Conservation (phyloP, 2,888 invertebrate species). For the Agapostemon virescens region DNA sequence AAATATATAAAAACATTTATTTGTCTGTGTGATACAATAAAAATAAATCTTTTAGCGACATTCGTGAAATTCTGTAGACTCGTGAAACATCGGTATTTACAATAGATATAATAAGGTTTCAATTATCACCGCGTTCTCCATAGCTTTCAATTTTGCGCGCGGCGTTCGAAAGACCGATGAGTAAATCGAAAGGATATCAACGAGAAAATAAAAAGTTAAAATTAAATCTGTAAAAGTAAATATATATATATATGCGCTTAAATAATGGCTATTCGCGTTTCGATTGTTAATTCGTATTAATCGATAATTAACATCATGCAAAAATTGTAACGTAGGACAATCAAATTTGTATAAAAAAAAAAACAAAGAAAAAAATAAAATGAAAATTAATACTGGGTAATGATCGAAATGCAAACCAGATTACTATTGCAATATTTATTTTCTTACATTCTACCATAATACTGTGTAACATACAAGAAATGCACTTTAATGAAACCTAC, state of each 20-base stretch:
- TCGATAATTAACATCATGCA: too few species aligned
- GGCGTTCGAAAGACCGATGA: neutral
- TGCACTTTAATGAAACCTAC: conserved; percentile 94
- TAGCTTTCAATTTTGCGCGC: neutral
- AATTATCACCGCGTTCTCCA: too few species aligned
- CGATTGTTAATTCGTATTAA: neutral
- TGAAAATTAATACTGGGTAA: neutral
- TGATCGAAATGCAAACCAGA: conserved; percentile 25
- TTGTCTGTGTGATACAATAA: too few species aligned
- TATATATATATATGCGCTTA: too few species aligned
- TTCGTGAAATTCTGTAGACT: too few species aligned
- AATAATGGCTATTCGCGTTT: neutral
- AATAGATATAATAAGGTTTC: too few species aligned
- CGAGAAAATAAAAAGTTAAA: neutral
- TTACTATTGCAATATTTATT: conserved; percentile 76
- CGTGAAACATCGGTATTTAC: too few species aligned
- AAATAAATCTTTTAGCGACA: too few species aligned
- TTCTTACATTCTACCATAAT: conserved; percentile 86
- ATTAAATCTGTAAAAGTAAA: neutral
- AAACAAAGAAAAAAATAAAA: too few species aligned
- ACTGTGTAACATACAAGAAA: conserved; percentile 95
- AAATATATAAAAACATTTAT: too few species aligned
- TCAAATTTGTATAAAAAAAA: neutral
- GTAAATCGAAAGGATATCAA: neutral
- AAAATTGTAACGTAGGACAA: neutral